A percentile compares a stretch with the other conserved stretches of the same genome.
Evolutionary conservation across 2,113 vertebrate genomes (phyloP).

Genomic region (Myotis lucifugus): DNA sequence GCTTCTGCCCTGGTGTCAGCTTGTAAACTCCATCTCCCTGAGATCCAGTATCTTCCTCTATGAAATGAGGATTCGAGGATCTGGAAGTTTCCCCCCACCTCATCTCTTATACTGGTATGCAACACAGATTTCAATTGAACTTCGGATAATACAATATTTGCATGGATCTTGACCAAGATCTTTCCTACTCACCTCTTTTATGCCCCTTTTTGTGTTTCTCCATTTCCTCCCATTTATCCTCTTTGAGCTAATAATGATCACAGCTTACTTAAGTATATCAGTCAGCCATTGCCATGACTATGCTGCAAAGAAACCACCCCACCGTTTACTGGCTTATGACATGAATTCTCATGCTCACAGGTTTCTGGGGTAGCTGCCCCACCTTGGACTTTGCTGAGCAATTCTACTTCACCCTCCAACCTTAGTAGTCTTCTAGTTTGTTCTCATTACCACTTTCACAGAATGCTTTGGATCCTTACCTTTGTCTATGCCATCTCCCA

Average conservation of each 20-base stretch:
- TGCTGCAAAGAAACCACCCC: neutral
- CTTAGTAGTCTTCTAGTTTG: neutral
- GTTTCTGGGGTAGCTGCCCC: neutral
- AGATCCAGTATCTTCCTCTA: neutral
- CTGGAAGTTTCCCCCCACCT: neutral
- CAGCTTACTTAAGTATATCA: neutral
- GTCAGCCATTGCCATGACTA: neutral
- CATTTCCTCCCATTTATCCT: neutral
- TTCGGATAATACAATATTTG: neutral
- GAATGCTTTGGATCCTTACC: neutral
- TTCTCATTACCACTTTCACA: neutral
- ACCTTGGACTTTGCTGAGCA: neutral
- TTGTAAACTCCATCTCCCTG: neutral
- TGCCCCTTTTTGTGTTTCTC: neutral
- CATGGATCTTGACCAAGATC: neutral
- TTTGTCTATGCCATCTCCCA: slow-evolving; percentile 4
- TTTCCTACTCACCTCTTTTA: neutral
- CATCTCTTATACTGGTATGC: neutral
- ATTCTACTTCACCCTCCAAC: neutral
- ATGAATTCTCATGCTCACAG: neutral
- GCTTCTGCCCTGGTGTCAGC: neutral
- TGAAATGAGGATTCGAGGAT: neutral
- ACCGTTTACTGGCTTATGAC: neutral
- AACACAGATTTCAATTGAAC: neutral
- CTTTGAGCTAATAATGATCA: neutral